Percentiles rank a stretch among this genome's conserved stretches.
Evolutionary conservation across 2,113 vertebrate genomes (phyloP).

Genomic region (Mesocricetus auratus): DNA sequence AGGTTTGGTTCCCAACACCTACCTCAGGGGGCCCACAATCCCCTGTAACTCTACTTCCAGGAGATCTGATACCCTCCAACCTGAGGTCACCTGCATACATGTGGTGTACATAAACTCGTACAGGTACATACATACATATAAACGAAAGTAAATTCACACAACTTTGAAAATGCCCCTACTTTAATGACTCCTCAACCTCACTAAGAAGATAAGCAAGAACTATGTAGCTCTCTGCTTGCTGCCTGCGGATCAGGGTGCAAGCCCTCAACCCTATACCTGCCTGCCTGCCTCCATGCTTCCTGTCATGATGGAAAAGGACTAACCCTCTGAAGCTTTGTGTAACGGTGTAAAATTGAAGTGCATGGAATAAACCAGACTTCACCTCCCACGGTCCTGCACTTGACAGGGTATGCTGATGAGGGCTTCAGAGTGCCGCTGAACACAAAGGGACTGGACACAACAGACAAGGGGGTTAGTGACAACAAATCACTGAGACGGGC

Average conservation of each 20-base stretch:
- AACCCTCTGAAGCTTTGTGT: neutral
- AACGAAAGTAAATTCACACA: neutral
- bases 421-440: constrained; percentile 98
- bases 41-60: neutral
- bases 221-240: neutral
- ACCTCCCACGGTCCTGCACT: constrained; percentile 99
- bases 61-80: neutral
- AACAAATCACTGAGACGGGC: neutral
- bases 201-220: neutral
- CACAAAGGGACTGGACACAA: constrained; percentile 96
- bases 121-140: neutral
- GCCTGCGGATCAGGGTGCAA: neutral
- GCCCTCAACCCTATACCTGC: neutral
- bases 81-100: neutral
- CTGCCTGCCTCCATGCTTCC: neutral
- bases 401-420: constrained; percentile 95
- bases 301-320: neutral
- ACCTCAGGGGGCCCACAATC: neutral
- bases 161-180: neutral
- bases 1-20: neutral
- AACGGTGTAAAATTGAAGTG: neutral
- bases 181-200: neutral
- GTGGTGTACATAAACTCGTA: neutral
- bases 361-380: constrained; percentile 75
- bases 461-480: constrained; percentile 68